Evolutionary conservation across 2,797 vertebrate genomes (phyloP), one percentile per base, ranked within the genome.

Genomic region (Cheirogaleus major): DNA sequence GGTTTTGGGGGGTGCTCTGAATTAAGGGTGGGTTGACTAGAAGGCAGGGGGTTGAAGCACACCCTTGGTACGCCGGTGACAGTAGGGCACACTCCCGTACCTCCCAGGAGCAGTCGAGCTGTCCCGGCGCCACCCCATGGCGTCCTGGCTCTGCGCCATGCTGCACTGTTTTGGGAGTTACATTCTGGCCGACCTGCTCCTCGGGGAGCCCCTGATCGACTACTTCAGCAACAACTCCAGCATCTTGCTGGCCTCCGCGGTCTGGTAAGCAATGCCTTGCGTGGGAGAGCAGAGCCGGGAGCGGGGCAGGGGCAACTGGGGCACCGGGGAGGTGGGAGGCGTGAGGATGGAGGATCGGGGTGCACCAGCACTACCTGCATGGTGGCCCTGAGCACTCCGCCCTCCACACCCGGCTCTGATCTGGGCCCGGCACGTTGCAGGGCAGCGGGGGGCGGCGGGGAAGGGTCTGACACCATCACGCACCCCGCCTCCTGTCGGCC

Each of bases 121-220:
- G 96, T 99, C 99, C 91, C 99, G 99, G 55, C 98, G 98, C 97
- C 99, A 99, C 97, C 99, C 99, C 0, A 98, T 99, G 95, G 99
- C 99, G 10, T 99, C 99, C 75, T 99, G 99, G 99, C 98, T 99
- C n/a, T 99, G 99, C 0, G 99, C 99, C 57, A 99, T 99, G 99
- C 99, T 99, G 35, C 99, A 99, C 98, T 99, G 99, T 98, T 99
- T 99, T 4, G 99, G 99, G 65, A 99, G 99, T 95, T 99, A 99
- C 98, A 99, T 99, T 96, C 98, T 99, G 41, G 99, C 99, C 25
- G 99, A 99, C 97, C 97, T 99, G 95, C 98, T 99, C 93, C 99
- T 99, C 0, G 99, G 99, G 85, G 99, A 99, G 97, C 99, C 99
- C 67, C 99, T 99, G 63, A 57, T 99, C 0, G 99, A 99, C 97